Conservation (phyloP, 2,888 invertebrate genomes). For the Acanthococcus lagerstroemiae region DNA sequence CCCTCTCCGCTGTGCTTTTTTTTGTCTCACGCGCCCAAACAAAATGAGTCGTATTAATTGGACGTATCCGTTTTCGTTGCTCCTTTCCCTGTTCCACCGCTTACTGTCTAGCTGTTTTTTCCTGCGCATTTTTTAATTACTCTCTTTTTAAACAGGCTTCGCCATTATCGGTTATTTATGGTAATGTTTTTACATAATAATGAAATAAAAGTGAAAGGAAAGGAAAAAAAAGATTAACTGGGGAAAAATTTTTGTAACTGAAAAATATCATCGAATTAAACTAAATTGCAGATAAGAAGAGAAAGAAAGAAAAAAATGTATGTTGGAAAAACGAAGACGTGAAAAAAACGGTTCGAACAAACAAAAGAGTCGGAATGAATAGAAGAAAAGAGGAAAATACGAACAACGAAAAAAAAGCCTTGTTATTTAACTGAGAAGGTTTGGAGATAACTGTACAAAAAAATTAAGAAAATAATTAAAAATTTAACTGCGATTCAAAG, state of each 20-base stretch:
- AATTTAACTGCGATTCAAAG: too few species aligned
- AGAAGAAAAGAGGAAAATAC: too few species aligned
- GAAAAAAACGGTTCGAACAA: too few species aligned
- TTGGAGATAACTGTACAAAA: too few species aligned
- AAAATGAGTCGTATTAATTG: neutral
- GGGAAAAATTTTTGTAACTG: constrained; percentile 24
- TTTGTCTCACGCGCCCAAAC: neutral
- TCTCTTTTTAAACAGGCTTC: constrained; percentile 13
- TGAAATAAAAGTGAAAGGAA: constrained; percentile 21
- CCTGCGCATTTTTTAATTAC: constrained; percentile 12
- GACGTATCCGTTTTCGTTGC: neutral
- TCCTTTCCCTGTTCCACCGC: neutral
- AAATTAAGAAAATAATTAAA: too few species aligned
- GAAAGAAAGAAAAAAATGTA: too few species aligned
- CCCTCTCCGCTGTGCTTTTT: neutral
- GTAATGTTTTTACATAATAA: constrained; percentile 28
- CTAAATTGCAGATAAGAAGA: too few species aligned
- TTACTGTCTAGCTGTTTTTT: neutral
- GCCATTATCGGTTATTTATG: constrained; percentile 27
- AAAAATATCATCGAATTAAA: constrained; percentile 27
- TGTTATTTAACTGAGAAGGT: too few species aligned
- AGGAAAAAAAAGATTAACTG: constrained; percentile 22
- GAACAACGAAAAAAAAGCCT: too few species aligned
- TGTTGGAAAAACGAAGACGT: too few species aligned
- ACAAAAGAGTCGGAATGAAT: too few species aligned